phyloP scores from a whole-genome alignment of 1,140 invertebrate species.

The Pseudomyrmex dendroicus region DNA sequence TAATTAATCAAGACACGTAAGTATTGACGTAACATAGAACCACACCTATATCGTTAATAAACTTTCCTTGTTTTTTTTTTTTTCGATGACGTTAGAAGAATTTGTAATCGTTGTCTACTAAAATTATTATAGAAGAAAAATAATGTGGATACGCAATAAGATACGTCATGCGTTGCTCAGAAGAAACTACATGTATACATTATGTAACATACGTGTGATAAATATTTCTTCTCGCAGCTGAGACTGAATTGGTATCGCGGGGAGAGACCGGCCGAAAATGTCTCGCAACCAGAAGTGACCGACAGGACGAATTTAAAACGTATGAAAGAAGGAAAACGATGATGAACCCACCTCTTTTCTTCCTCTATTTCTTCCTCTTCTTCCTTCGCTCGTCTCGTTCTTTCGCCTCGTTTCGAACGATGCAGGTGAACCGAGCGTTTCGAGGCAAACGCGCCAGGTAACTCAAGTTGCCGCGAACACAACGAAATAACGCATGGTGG shows the following conservation, averaged over 20 bases:
- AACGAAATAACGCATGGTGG: constrained; percentile 73
- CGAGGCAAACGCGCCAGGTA: constrained; percentile 58
- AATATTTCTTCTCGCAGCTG: not conserved
- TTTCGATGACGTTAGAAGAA: not conserved
- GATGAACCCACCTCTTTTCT: too few relatives aligned
- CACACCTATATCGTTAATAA: constrained; percentile 47
- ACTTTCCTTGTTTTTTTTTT: constrained; percentile 9
- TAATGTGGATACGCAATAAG: not conserved
- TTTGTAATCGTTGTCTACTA: constrained; percentile 9
- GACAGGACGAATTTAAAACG: not conserved
- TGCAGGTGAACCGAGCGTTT: constrained; percentile 52
- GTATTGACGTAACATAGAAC: constrained; percentile 38
- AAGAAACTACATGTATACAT: not conserved
- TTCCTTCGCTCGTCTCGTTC: too few relatives aligned
- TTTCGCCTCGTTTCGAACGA: not conserved
- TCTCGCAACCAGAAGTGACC: constrained; percentile 29
- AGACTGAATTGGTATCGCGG: not conserved
- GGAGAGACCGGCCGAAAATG: not conserved
- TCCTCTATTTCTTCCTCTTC: not conserved
- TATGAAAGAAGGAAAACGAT: constrained; percentile 6
- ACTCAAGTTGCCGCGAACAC: constrained; percentile 67
- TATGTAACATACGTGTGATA: not conserved
- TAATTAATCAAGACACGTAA: constrained; percentile 49
- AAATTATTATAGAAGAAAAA: constrained; percentile 5
- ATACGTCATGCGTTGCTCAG: not conserved